Evolutionary conservation across 2,797 vertebrate species (phyloP).

Genomic region (Leucoraja ocellata): DNA sequence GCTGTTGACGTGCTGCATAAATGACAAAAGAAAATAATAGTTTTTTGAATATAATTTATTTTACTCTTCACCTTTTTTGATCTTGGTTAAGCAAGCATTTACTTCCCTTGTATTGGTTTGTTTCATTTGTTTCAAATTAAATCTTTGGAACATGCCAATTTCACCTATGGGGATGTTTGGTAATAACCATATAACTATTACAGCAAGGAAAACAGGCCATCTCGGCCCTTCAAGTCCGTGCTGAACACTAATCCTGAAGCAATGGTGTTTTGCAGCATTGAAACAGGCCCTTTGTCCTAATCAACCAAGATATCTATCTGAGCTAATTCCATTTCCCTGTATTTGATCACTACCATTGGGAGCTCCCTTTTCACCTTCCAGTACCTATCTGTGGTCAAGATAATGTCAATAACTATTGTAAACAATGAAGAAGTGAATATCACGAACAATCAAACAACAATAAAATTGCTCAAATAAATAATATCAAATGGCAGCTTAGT

Average conservation of each 20-base stretch:
- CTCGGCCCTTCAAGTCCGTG: no score
- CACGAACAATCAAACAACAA: neutral
- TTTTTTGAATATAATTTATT: neutral
- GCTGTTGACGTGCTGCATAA: neutral
- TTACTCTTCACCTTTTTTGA: neutral
- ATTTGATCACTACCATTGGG: no score
- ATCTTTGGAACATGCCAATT: neutral
- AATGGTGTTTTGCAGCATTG: no score
- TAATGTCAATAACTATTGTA: conserved; percentile 19
- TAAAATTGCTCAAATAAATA: neutral
- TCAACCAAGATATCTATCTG: no score
- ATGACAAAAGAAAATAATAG: neutral
- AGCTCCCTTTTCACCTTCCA: no score
- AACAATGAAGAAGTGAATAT: neutral
- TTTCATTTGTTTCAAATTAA: neutral
- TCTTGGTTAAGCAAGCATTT: neutral
- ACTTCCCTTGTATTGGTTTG: neutral
- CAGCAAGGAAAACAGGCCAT: no score
- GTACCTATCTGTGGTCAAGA: neutral
- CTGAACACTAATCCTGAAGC: no score
- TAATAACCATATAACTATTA: no score
- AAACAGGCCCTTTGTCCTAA: no score
- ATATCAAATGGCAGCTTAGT: neutral
- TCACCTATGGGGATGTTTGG: neutral
- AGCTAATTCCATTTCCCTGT: no score